Conservation (phyloP, 2,797 vertebrate species). For the Nyctalus aviator region DNA sequence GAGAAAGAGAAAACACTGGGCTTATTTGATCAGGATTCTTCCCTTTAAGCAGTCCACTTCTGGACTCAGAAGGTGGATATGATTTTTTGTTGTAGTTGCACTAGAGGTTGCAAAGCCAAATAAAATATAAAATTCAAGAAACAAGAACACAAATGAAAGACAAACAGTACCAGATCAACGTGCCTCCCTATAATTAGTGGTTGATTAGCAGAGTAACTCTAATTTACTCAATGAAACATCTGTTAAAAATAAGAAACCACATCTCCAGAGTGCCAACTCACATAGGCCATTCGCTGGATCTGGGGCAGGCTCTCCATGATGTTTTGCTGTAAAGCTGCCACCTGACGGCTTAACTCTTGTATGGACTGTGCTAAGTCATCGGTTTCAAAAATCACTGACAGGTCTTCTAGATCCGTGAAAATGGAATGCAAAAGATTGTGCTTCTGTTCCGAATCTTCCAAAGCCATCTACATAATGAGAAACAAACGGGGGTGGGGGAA, state of each 20-base stretch:
- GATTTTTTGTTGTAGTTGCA: not conserved
- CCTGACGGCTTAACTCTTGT: conserved; percentile 86
- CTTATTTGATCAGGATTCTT: not conserved
- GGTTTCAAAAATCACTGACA: conserved; percentile 91
- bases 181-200: not conserved
- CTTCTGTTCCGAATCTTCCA: conserved; percentile 94
- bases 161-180: not conserved
- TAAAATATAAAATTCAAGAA: conserved; percentile 36
- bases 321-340: conserved; percentile 90
- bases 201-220: not conserved
- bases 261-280: conserved; percentile 85
- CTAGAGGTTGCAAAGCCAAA: not conserved
- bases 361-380: conserved; percentile 87
- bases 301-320: conserved; percentile 91
- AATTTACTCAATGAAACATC: not conserved
- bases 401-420: conserved; percentile 89
- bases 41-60: not conserved
- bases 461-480: conserved; percentile 89
- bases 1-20: conserved; percentile 22
- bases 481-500: not conserved
- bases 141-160: not conserved
- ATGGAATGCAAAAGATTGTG: conserved; percentile 90
- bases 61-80: not conserved
- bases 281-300: conserved; percentile 91
- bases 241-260: not conserved